Evolutionary conservation across 2,113 vertebrate genomes (phyloP).

Genomic region (Spea bombifrons): DNA sequence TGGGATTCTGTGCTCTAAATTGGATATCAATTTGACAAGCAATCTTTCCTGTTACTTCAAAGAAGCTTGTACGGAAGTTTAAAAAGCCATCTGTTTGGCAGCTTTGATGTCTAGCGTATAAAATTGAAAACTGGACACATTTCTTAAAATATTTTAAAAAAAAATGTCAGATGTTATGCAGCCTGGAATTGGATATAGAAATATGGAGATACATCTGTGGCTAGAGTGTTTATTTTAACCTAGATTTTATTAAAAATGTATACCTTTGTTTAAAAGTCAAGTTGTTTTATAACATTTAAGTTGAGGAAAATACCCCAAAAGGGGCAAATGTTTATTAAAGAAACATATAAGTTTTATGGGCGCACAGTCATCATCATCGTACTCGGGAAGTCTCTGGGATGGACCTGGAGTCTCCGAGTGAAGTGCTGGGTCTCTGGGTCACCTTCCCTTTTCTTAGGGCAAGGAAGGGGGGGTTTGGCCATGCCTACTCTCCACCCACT

Average conservation of each 20-base stretch:
- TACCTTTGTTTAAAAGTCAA: not conserved
- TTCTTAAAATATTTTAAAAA: constrained; percentile 13
- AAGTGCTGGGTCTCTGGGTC: no score
- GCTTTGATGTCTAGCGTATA: constrained; percentile 45
- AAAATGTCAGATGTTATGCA: constrained; percentile 30
- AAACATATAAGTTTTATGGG: no score
- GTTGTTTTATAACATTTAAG: no score
- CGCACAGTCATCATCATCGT: no score
- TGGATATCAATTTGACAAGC: constrained; percentile 48
- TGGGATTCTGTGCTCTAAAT: constrained; percentile 36
- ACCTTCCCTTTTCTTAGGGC: no score
- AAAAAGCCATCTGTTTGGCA: constrained; percentile 43
- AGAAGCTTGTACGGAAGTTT: constrained; percentile 41
- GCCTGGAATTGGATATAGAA: constrained; percentile 34
- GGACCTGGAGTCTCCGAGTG: no score
- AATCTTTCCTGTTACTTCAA: constrained; percentile 47
- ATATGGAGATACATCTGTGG: not conserved
- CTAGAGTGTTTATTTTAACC: constrained; percentile 18
- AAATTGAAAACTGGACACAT: constrained; percentile 46
- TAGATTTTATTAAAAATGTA: not conserved
- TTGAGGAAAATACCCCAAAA: no score
- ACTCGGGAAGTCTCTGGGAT: no score
- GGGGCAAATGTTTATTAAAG: no score
- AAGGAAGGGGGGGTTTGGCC: no score
- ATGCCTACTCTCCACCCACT: no score